Base-by-base conservation (phyloP, 2,797 vertebrate genomes). In the Neoniphon sammara region DNA sequence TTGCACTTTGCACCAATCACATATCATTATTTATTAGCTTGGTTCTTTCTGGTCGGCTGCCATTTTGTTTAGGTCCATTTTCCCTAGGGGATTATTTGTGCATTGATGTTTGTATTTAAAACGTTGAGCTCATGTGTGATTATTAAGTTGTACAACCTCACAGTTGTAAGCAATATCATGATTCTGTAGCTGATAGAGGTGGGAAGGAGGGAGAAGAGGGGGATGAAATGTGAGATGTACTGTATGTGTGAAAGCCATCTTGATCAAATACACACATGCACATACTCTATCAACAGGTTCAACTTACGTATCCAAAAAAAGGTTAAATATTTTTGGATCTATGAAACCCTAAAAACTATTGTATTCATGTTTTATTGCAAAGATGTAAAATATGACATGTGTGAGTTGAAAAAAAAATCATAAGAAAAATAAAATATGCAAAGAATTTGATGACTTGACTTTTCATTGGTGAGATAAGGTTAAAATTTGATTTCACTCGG, bases 351-450 rank as follows among this genome's bases (percentile, higher is more conserved):
- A 95, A 95, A 96, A 97, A 97, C 96, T 96, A 96, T 97, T 96
- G 95, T 97, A 98, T 97, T 96, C 96, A 97, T 97, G 96, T 97
- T 98, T 98, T 97, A 96, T 97, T 97, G 96, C 97, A 97, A 96
- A 98, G 95, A 97, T 98, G 96, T 98, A 98, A 97, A 97, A 96
- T 97, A 98, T 95, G 95, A 97, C 96, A 96, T 96, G 95, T 97
- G 96, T 97, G 96, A 96, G 95, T 96, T 97, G 95, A 94, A 95
- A 96, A 95, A 95, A 92, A 91, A 83, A 92, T 89, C 78, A 96
- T 97, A 95, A 94, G 94, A 96, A 95, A 96, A 98, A 97, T 97
- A 97, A 98, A 98, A 97, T 98, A 98, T 98, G 97, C 97, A 98
- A 98, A 98, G 93, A 96, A 96, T 95, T 96, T 95, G 93, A 92